Evolutionary conservation across 1,140 invertebrate species (phyloP), one percentile per base, ranked within the genome.

Genomic region (Cyclina sinensis): DNA sequence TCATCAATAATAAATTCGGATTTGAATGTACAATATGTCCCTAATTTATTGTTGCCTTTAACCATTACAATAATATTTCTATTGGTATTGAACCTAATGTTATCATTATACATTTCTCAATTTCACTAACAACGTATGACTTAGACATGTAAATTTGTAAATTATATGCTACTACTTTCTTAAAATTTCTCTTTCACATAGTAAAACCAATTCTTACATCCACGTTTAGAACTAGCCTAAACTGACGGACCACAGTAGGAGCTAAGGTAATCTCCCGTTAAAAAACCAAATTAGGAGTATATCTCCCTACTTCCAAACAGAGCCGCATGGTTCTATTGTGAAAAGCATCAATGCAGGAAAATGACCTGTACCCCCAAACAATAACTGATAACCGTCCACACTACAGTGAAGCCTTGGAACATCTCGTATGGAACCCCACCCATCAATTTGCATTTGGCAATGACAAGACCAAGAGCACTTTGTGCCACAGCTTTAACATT

Each of bases 301-400:
- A 83, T 83, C 83, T 83, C 0, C 86, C 78, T 21, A 83, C 32
- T 3, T 65, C 78, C 27, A 88, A 79, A 83, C 32, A 82, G 48
- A 82, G 73, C 21, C 84, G 18, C 43, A 80, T 80, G 18, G 39
- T 78, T 24, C 76, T 32, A 27, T 81, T 57, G 30, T 88, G 86
- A 3, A 88, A 32, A 30, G 86, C 62, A 35, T 46, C 32, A 24
- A 88, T 81, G 37, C 78, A 81, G 16, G 78, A 70, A 54, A 21
- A 70, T 21, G 27, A 21, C 51, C 73, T 84, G 39, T n/a, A 62
- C 59, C 18, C 62, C 59, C 30, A 68, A 81, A 62, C 12, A 24
- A n/a, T n/a, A n/a, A n/a, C n/a, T n/a, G 32, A 65, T 30, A 21
- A 78, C 59, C 4, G 86, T 12, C 86, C 86, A 88, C 3, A 88